These are phyloP conservation scores for Noctuana brunneofusca DNA, from an alignment of 2,888 invertebrate species.

Conservation along the genomic window DNA sequence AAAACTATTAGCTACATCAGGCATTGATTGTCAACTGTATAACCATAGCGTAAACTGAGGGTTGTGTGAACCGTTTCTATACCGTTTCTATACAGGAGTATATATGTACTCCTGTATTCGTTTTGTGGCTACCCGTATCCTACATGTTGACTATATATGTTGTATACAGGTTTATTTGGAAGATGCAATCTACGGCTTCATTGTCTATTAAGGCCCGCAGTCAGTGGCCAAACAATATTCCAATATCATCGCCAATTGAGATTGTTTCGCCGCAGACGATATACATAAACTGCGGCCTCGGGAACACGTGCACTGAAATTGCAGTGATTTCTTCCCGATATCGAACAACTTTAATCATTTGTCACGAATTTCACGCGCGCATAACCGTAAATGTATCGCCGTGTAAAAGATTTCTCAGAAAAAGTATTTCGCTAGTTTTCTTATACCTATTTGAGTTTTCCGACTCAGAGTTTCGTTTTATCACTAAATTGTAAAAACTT, in stretches of 20 bases:
- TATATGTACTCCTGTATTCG: neutral
- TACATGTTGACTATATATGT: constrained; percentile 33
- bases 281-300: constrained; percentile 62
- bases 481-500: constrained; percentile 7
- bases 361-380: constrained; percentile 11
- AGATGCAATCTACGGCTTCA: constrained; percentile 52
- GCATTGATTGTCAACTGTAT: constrained; percentile 18
- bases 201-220: constrained; percentile 47
- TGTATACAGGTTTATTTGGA: constrained; percentile 40
- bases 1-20: constrained; percentile 25
- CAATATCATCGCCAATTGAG: constrained; percentile 58
- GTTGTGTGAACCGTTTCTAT: neutral
- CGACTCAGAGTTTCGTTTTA: constrained; percentile 7
- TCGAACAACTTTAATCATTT: constrained; percentile 33
- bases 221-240: constrained; percentile 47
- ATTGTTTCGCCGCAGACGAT: constrained; percentile 51
- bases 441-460: constrained; percentile 23
- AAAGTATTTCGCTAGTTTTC: constrained; percentile 16
- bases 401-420: neutral
- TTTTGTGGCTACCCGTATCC: constrained; percentile 18
- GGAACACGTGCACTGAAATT: constrained; percentile 51
- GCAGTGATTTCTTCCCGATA: constrained; percentile 49
- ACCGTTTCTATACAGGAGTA: no score
- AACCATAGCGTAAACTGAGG: constrained; percentile 7
- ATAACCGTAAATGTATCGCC: constrained; percentile 15